Evolutionary conservation across 2,797 vertebrate species (phyloP), one percentile per base, ranked within the genome.

Genomic region (Petrocephalus schoutedeni): DNA sequence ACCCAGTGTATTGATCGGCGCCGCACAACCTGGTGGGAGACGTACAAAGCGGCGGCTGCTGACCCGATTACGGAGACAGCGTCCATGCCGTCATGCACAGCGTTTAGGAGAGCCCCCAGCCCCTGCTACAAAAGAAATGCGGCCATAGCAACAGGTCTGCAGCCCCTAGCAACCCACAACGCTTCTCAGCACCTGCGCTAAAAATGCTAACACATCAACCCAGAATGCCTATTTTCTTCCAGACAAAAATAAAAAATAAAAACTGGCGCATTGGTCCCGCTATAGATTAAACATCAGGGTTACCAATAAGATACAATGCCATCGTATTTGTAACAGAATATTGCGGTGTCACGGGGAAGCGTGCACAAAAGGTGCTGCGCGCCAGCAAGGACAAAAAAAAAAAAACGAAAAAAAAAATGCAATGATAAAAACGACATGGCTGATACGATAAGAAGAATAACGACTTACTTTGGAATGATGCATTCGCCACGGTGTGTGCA

Each of bases 391-490:
- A n/a, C 71, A 58, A 64, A 64, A 49, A 88, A 21, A 16, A 58
- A 64, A 84, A 45, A 87, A n/a, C 28, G 12, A 57, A 28, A 45
- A 45, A 3, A 84, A 58, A 61, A 23, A 85, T 85, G 32, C 54
- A 53, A 23, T 28, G 28, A 85, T 28, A 85, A 56, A 85, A 32
- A 23, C 51, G 84, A 9, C 32, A 41, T 64, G 57, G 45, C 16
- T n/a, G 59, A 28, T 36, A n/a, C 9, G 23, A 74, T 86, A 83
- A 51, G 2, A 74, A 74, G n/a, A 41, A 14, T 32, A 41, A 14
- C 28, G 51, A 86, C 91, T 91, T 87, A 95, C 95, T 91, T 89
- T 91, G 0, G 86, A 74, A 90, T 91, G 85, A 87, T 74, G 86
- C 89, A 89, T 88, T 85, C 23, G 89, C 86, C 41, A 64, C 61